phyloP scores from a whole-genome alignment of 2,888 invertebrate genomes.

The Troglohyphantes excavatus region DNA sequence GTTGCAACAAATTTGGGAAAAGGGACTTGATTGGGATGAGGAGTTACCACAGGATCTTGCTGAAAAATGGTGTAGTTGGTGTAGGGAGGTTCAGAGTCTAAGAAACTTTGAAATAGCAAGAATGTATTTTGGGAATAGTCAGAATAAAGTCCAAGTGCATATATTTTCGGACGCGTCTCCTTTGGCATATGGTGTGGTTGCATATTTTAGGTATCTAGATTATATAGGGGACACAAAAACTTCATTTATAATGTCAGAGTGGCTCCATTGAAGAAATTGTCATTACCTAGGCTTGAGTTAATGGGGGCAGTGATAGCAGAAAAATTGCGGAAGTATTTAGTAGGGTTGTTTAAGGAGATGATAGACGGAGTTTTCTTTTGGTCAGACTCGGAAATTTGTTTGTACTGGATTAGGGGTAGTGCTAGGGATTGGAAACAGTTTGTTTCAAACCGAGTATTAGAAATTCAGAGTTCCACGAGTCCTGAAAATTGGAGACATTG shows the following conservation, averaged over 20 bases:
- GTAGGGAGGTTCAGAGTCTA: background rate
- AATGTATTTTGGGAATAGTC: too few species aligned
- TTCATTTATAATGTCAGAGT: constrained; percentile 12
- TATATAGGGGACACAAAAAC: background rate
- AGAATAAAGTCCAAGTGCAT: background rate
- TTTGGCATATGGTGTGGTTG: background rate
- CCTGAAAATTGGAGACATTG: background rate
- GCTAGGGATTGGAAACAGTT: background rate
- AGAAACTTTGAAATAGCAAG: background rate
- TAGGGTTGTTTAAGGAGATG: too few species aligned
- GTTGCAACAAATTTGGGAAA: constrained; percentile 1
- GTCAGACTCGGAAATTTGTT: too few species aligned
- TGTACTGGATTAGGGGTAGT: background rate
- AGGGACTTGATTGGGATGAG: background rate
- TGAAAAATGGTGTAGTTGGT: background rate
- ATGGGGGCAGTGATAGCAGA: background rate
- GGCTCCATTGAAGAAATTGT: too few species aligned
- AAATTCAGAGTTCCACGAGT: background rate
- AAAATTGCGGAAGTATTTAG: background rate
- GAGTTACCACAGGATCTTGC: background rate
- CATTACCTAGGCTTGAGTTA: background rate
- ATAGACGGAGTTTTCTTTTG: background rate
- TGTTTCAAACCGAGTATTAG: background rate
- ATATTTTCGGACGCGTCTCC: constrained; percentile 15
- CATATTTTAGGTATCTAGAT: background rate